Evolutionary conservation across 2,888 invertebrate species (phyloP).

Genomic region (Parnassius orleans): DNA sequence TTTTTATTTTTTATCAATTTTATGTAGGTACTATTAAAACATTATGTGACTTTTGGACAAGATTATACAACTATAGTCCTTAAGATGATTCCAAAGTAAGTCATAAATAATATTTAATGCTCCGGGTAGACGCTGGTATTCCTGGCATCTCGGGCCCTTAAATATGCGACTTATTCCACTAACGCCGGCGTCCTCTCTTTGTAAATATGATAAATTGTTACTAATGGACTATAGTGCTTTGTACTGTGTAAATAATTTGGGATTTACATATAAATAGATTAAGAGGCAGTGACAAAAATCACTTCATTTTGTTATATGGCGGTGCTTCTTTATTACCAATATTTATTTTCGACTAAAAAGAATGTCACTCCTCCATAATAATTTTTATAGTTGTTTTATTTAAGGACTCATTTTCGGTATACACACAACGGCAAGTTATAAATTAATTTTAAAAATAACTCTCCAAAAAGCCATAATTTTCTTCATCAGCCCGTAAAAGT

Average conservation of each 20-base stretch:
- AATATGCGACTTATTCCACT: conserved; percentile 37
- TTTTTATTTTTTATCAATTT: not conserved
- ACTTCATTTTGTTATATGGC: too few relatives aligned
- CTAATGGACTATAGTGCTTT: conserved; percentile 16
- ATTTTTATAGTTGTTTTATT: too few relatives aligned
- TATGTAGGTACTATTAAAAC: not conserved
- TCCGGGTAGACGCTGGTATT: conserved; percentile 36
- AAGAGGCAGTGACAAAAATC: too few relatives aligned
- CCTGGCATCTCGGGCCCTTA: conserved; percentile 39
- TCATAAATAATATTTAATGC: conserved; percentile 39
- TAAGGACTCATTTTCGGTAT: too few relatives aligned
- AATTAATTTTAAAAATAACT: too few relatives aligned
- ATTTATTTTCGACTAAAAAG: too few relatives aligned
- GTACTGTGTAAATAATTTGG: not conserved
- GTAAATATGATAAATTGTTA: conserved; percentile 25
- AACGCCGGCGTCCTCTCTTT: conserved; percentile 30
- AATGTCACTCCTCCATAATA: too few relatives aligned
- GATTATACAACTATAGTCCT: conserved; percentile 6
- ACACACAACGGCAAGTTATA: too few relatives aligned
- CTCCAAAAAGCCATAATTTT: too few relatives aligned
- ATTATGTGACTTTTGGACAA: not conserved
- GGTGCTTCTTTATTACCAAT: too few relatives aligned
- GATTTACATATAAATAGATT: not conserved
- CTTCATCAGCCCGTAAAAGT: too few relatives aligned
- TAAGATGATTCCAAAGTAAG: conserved; percentile 22